Base-by-base conservation (phyloP, 2,888 invertebrate genomes). In the Erebia aethiops region DNA sequence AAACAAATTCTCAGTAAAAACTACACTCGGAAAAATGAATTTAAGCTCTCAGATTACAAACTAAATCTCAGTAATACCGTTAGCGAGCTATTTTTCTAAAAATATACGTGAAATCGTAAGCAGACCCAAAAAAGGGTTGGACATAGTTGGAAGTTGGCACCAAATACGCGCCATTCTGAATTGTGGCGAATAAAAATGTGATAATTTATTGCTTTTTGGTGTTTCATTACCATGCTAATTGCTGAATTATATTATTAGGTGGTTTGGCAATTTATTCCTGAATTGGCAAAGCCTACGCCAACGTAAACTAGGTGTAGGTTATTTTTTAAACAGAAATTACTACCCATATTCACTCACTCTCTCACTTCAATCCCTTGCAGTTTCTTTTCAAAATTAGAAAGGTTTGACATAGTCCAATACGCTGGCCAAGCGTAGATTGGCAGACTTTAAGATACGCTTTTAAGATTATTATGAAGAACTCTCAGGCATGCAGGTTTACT, bases 131-230 rank as follows among this genome's bases (percentile, higher is more conserved):
- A 57, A 66, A 13, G 66, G 66, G 66, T 43, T 56, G 18, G 41
- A 43, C 66, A n/a, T 43, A 57, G 56, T 57, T 66, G 66, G 56
- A 21, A 46, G 56, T 66, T 41, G 14, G n/a, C 14, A 21, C 66
- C 66, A 65, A 65, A 65, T 65, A 21, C 8, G 43, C 41, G n/a
- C 54, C 14, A 43, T 18, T 54, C 56, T 65, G 56, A 56, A 65
- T 65, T 54, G 65, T 54, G 41, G 41, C 16, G 56, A 65, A 65
- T 35, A 26, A 52, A 64, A 54, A 56, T 65, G 65, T 66, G 57
- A 46, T 66, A 66, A 66, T 66, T 66, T 66, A 66, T 66, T 66
- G 41, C 2, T n/a, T 66, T 57, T 58, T 67, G 52, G 64, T 41
- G 49, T 21, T 62, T 62, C 49, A 62, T 62, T 62, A 26, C 21